These are phyloP conservation scores for Collichthys lucidus DNA, from an alignment of 2,113 vertebrate species.

Conservation along the genomic window DNA sequence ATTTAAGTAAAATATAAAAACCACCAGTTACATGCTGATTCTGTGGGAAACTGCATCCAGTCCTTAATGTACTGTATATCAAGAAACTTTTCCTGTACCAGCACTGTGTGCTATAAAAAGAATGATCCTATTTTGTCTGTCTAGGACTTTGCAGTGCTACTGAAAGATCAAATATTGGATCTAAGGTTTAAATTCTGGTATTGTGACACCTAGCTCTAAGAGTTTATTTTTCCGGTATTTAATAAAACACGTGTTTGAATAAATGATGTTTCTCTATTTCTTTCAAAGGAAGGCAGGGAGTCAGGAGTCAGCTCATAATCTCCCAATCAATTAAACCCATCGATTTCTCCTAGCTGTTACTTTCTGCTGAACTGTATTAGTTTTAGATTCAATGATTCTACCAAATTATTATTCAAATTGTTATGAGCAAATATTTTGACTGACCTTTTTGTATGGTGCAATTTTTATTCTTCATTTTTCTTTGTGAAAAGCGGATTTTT, in stretches of 20 bases:
- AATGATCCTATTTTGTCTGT: too few relatives aligned
- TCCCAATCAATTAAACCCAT: background rate
- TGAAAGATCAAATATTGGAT: too few relatives aligned
- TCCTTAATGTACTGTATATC: too few relatives aligned
- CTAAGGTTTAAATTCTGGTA: too few relatives aligned
- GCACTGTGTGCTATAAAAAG: too few relatives aligned
- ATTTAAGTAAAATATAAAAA: too few relatives aligned
- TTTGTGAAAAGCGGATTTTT: background rate
- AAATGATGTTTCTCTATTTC: background rate
- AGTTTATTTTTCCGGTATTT: too few relatives aligned
- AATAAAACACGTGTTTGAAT: background rate
- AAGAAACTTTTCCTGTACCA: too few relatives aligned
- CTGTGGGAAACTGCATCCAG: too few relatives aligned
- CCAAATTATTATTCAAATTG: constrained; percentile 1
- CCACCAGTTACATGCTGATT: too few relatives aligned
- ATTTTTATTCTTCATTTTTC: constrained; percentile 30
- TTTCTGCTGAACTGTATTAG: constrained; percentile 22
- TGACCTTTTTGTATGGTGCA: constrained; percentile 23
- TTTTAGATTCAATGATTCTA: background rate
- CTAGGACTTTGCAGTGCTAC: too few relatives aligned
- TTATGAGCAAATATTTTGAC: background rate
- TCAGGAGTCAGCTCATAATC: background rate
- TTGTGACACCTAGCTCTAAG: too few relatives aligned
- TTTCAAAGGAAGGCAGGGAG: background rate
- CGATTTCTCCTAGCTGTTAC: background rate